These are phyloP conservation scores for Pristionchus pacificus DNA, from an alignment of 1,140 invertebrate genomes.

Conservation along the genomic window DNA sequence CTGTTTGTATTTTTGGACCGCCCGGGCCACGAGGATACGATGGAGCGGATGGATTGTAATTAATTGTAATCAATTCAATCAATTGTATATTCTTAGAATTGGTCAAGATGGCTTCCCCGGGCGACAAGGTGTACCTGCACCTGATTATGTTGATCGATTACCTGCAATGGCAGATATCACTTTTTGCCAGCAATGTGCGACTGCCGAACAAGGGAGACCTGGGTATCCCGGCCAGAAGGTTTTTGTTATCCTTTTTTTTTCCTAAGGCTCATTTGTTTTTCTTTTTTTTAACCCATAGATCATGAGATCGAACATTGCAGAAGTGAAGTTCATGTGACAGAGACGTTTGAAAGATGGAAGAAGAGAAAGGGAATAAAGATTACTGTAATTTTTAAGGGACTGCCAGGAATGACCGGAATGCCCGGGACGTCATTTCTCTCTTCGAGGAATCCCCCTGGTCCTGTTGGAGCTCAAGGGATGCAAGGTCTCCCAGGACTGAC, in stretches of 20 bases:
- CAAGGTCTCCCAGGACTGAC: neutral
- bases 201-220: no score
- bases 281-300: neutral
- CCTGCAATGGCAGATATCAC: neutral
- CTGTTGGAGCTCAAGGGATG: neutral
- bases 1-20: neutral
- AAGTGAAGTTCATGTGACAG: neutral
- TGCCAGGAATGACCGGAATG: neutral
- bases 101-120: neutral
- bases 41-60: neutral
- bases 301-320: neutral
- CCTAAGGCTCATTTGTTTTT: no score
- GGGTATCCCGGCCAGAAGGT: no score
- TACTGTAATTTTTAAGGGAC: neutral
- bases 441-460: neutral
- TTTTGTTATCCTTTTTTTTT: no score
- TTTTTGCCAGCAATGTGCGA: neutral
- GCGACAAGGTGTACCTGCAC: neutral
- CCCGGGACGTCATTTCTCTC: neutral
- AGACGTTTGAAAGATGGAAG: neutral
- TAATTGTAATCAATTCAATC: neutral
- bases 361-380: neutral
- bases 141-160: neutral
- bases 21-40: neutral
- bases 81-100: neutral